Conservation (phyloP, 2,797 vertebrate genomes). For the Cryptoprocta ferox region DNA sequence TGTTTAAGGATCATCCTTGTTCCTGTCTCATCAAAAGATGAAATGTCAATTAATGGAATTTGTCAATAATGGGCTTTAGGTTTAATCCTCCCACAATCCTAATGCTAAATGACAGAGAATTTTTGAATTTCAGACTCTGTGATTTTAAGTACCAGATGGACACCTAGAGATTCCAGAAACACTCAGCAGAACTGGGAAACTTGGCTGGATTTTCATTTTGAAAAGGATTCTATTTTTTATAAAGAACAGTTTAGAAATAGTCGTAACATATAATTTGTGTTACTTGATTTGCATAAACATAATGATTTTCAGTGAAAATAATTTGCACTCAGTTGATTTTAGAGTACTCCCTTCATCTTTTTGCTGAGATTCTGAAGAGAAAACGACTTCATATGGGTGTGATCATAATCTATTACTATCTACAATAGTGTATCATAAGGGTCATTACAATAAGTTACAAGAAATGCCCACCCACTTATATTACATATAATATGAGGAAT, state of each 20-base stretch:
- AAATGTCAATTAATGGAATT: background rate
- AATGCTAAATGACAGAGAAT: background rate
- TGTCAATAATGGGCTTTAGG: background rate
- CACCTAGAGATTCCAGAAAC: background rate
- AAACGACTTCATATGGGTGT: background rate
- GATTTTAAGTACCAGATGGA: background rate
- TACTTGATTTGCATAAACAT: slow-evolving; percentile 71
- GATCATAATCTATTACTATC: background rate
- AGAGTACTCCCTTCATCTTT: background rate
- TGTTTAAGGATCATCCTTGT: background rate
- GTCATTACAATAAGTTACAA: background rate
- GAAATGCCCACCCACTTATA: background rate
- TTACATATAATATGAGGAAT: slow-evolving; percentile 21
- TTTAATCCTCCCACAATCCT: background rate
- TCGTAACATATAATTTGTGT: slow-evolving; percentile 48
- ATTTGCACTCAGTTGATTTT: slow-evolving; percentile 58
- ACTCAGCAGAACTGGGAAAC: background rate
- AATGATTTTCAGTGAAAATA: slow-evolving; percentile 71
- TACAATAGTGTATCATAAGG: background rate
- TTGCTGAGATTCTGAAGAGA: background rate
- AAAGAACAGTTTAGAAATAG: slow-evolving; percentile 59
- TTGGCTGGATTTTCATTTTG: slow-evolving; percentile 41
- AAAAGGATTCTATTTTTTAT: slow-evolving; percentile 51
- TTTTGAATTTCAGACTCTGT: slow-evolving; percentile 3
- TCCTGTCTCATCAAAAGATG: background rate